Percentiles rank a stretch among this genome's conserved stretches.
phyloP scores from a whole-genome alignment of 2,888 invertebrate genomes.

The Troides aeacus region DNA sequence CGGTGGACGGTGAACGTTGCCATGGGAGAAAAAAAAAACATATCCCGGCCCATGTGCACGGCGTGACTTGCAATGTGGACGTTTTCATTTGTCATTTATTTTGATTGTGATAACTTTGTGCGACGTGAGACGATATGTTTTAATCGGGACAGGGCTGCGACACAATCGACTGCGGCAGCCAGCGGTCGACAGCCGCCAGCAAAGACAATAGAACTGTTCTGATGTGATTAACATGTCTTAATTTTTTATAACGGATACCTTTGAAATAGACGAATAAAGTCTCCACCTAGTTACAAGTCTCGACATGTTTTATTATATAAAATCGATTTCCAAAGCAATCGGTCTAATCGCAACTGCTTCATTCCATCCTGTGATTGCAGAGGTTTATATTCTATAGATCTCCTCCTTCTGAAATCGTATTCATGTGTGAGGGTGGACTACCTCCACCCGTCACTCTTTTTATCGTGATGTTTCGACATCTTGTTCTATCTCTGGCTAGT shows the following conservation, averaged over 20 bases:
- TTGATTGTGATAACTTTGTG: conserved; percentile 77
- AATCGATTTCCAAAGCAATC: too few relatives aligned
- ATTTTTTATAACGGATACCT: not conserved
- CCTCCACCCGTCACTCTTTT: too few relatives aligned
- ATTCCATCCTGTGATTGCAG: too few relatives aligned
- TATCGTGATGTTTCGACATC: too few relatives aligned
- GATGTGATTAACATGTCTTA: not conserved
- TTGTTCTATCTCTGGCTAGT: too few relatives aligned
- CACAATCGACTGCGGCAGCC: conserved; percentile 6
- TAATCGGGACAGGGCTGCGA: conserved; percentile 46
- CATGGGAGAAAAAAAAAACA: conserved; percentile 53
- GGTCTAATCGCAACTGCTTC: too few relatives aligned
- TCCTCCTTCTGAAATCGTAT: too few relatives aligned
- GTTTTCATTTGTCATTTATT: conserved; percentile 81
- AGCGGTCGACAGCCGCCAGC: not conserved
- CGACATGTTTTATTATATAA: too few relatives aligned
- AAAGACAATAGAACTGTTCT: not conserved
- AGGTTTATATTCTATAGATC: too few relatives aligned
- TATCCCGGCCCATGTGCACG: conserved; percentile 39
- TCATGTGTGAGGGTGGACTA: too few relatives aligned
- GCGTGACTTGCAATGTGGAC: conserved; percentile 74
- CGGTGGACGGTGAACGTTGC: conserved; percentile 63
- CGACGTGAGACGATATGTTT: conserved; percentile 58
- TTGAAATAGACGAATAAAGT: too few relatives aligned
- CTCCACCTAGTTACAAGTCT: too few relatives aligned